Base-by-base conservation (phyloP, 53 echinoderm and acorn worm species). In the Zoroaster sp. region DNA sequence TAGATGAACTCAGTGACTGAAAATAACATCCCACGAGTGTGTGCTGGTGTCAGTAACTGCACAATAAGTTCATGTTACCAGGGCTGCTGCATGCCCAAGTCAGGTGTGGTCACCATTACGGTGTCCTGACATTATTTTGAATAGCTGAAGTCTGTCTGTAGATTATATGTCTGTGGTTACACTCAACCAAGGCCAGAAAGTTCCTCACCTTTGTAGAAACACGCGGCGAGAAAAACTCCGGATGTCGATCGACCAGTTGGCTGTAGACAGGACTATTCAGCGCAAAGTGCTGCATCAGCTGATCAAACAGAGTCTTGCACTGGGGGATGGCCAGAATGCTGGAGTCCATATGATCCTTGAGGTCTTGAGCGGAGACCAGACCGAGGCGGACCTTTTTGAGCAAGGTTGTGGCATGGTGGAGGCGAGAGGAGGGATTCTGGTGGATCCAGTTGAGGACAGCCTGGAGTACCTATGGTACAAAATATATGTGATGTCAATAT, bases 261-360 rank as follows among this genome's bases (percentile, higher is more conserved):
- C 92, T 88, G 30, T 66, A 15, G 38, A 81, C 21, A 15, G 88
- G 81, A 35, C 88, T 88, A 46, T 80, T 71, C 3, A 83, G 30
- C 14, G 92, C 92, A 75, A 88, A 42, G 54, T 92, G 92, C 41
- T 92, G 88, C 69, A 92, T 92, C 23, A 92, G 73, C 82, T 88
- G 87, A 41, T 92, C 82, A 36, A 82, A 92, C 21, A 92, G 36
- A 1, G 49, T 20, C 80, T 88, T 88, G 88, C 88, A 88, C 49
- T 81, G 87, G 15, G 88, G 80, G 11, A 92, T 71, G 17, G 80
- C 73, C 81, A 25, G 46, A 40, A 92, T 31, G 30, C 74, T 82
- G 38, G 59, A 14, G 63, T 92, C 80, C 8, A 92, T 80, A 21
- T 31, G 53, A 28, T 72, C 82, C 23, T 88, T 66, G 6, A 92